Evolutionary conservation across 2,797 vertebrate species (phyloP).

Genomic region (Pantherophis vulpinus): DNA sequence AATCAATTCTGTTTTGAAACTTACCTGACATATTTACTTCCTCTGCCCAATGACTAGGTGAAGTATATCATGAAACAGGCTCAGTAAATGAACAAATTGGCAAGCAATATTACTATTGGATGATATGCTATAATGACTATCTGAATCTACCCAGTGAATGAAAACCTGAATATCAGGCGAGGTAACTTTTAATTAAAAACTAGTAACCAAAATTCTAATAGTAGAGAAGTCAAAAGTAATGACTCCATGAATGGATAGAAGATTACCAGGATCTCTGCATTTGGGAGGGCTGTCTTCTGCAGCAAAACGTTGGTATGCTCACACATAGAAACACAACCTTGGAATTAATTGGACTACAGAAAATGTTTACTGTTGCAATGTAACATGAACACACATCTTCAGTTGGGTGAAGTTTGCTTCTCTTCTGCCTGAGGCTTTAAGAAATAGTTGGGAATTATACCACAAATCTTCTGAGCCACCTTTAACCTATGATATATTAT

Average conservation of each 20-base stretch:
- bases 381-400: too few species aligned
- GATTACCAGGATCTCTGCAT: too few species aligned
- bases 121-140: not conserved
- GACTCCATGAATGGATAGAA: too few species aligned
- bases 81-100: not conserved
- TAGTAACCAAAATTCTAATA: not conserved
- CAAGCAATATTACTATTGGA: not conserved
- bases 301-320: too few species aligned
- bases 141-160: not conserved
- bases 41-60: not conserved
- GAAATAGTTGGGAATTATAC: not conserved
- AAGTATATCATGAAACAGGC: not conserved
- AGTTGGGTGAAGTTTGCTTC: not conserved
- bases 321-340: too few species aligned
- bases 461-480: not conserved
- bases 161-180: not conserved
- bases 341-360: too few species aligned
- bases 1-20: not conserved
- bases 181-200: not conserved
- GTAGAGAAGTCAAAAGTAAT: not conserved
- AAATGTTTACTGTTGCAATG: too few species aligned
- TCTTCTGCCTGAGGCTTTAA: not conserved
- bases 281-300: too few species aligned
- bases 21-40: not conserved
- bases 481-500: not conserved